Conservation (phyloP, 2,113 vertebrate species). For the Marmota flaviventris region DNA sequence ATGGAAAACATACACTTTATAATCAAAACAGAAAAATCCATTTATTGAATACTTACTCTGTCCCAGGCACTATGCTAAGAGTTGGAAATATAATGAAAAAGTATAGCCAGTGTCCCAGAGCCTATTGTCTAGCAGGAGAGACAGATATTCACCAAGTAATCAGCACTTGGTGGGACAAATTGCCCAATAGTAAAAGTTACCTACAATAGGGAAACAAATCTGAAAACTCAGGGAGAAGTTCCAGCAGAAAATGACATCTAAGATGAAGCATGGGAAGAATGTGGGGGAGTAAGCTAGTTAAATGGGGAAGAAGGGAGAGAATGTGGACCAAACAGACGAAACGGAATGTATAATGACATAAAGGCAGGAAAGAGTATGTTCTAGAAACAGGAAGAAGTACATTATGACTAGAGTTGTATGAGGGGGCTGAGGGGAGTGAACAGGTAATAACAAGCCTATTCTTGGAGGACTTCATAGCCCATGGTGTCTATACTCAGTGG, state of each 20-base stretch:
- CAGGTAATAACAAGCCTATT: background rate
- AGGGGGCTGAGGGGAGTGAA: background rate
- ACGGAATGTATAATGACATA: background rate
- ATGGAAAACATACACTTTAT: background rate
- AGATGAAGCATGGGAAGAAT: background rate
- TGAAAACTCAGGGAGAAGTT: background rate
- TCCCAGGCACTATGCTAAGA: background rate
- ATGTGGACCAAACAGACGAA: background rate
- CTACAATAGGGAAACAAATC: background rate
- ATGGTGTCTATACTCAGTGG: background rate
- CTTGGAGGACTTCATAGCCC: background rate
- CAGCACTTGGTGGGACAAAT: background rate
- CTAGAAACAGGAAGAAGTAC: background rate
- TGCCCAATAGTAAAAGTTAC: background rate
- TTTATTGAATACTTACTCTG: background rate
- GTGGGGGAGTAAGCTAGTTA: background rate
- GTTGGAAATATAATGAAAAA: background rate
- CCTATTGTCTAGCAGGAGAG: background rate
- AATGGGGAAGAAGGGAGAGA: background rate
- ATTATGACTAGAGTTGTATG: background rate
- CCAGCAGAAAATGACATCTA: background rate
- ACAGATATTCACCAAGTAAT: background rate
- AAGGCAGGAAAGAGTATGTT: background rate
- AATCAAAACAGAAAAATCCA: background rate
- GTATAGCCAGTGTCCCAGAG: background rate